Percentiles rank a stretch among this genome's conserved stretches.
phyloP scores from a whole-genome alignment of 2,888 invertebrate species.

The Desoria tigrina region DNA sequence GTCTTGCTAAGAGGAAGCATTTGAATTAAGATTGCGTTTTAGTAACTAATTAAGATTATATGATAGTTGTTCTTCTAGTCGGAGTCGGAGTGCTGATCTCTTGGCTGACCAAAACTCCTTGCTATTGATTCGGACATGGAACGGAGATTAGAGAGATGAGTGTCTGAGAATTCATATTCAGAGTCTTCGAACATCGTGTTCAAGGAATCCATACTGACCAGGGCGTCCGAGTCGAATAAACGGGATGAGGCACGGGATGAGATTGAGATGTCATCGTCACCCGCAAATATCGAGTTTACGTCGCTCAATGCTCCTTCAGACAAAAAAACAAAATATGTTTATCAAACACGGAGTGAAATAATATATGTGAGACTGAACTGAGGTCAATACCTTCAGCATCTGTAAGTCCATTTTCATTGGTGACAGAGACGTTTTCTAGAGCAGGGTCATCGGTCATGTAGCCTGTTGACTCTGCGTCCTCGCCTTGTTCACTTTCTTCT shows the following conservation, averaged over 20 bases:
- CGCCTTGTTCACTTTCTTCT: slow-evolving; percentile 67
- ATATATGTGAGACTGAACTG: background rate
- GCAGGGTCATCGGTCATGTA: slow-evolving; percentile 87
- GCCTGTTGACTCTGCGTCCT: slow-evolving; percentile 69
- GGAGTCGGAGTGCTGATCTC: slow-evolving; percentile 47
- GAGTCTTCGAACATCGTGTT: slow-evolving; percentile 77
- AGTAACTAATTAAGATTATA: background rate
- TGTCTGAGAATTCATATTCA: slow-evolving; percentile 63
- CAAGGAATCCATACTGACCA: slow-evolving; percentile 75
- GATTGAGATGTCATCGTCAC: slow-evolving; percentile 72
- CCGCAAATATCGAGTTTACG: slow-evolving; percentile 75
- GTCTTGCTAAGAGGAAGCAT: no score
- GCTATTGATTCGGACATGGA: slow-evolving; percentile 76
- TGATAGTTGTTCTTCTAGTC: slow-evolving; percentile 36
- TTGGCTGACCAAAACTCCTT: slow-evolving; percentile 71
- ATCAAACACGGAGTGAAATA: background rate
- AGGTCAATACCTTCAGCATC: slow-evolving; percentile 83
- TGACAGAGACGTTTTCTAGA: slow-evolving; percentile 78
- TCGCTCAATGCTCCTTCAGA: slow-evolving; percentile 73
- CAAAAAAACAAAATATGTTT: slow-evolving; percentile 3
- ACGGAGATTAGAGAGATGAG: slow-evolving; percentile 72
- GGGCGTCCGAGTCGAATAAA: slow-evolving; percentile 74
- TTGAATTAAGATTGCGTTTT: no score
- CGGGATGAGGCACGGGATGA: slow-evolving; percentile 82
- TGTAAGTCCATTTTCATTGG: slow-evolving; percentile 81